Evolutionary conservation across 2,888 invertebrate genomes (phyloP).

Genomic region (Iselma pallidipennis): DNA sequence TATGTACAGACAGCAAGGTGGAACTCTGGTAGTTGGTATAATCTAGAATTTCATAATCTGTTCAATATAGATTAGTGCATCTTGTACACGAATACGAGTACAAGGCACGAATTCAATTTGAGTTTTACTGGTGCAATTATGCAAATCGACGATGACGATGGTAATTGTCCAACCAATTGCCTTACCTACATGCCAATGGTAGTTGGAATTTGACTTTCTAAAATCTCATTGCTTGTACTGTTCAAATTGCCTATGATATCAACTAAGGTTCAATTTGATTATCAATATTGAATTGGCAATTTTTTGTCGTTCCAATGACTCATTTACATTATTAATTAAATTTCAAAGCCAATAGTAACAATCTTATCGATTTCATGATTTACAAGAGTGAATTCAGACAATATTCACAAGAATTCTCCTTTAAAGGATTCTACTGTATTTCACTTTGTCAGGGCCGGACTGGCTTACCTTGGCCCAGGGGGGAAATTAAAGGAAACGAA

Average conservation of each 20-base stretch:
- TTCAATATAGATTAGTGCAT: background rate
- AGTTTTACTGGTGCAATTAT: background rate
- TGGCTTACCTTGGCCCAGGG: too few species aligned
- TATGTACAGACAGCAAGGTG: too few species aligned
- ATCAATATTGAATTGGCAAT: background rate
- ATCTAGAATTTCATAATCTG: constrained; percentile 3
- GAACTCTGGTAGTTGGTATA: background rate
- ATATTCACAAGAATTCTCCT: too few species aligned
- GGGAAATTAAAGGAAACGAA: too few species aligned
- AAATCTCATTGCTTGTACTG: background rate
- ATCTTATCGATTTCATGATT: too few species aligned
- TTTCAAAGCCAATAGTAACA: background rate
- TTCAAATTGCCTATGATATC: background rate
- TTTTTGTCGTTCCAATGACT: background rate
- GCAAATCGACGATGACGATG: background rate
- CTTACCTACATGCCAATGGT: background rate
- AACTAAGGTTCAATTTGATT: background rate
- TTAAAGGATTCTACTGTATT: too few species aligned
- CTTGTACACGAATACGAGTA: background rate
- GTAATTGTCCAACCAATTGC: background rate
- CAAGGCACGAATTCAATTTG: background rate
- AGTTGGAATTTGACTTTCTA: background rate
- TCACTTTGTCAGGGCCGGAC: too few species aligned
- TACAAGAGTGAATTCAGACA: too few species aligned
- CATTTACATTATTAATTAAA: background rate